Base-by-base conservation (phyloP, 2,797 vertebrate species). In the Hydrocynus forskahlii region DNA sequence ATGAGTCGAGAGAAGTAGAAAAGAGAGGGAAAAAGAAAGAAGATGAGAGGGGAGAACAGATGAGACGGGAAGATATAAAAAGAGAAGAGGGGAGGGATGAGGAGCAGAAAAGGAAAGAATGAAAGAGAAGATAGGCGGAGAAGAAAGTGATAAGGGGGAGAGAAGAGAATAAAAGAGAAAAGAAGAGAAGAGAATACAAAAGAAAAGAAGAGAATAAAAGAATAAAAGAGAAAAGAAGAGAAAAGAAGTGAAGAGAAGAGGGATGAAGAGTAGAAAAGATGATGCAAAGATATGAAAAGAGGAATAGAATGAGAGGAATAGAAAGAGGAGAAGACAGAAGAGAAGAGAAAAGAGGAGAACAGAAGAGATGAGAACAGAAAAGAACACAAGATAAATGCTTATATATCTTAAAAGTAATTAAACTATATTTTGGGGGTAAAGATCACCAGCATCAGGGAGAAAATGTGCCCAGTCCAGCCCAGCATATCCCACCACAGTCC, bases 231-330 rank as follows among this genome's bases (percentile, higher is more conserved):
- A 29, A 4, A 17, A 76, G 73, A 76, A 57, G 80, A 60, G 60
- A 84, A 69, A 84, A 62, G 17, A 75, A 23, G 19, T 40, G 52
- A 69, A 25, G 29, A 16, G 55, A 14, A 43, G n/a, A 68, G 38
- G 35, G 66, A 40, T 7, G 21, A 7, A 50, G 60, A 63, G 50
- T 19, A 29, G 43, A 76, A 60, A 60, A 21, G 60, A 23, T 52
- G 43, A 76, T 1, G 45, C 60, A 62, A 78, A 67, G 71, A 68
- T 23, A 69, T 19, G 25, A 48, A 21, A 29, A 91, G 90, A 92
- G 90, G 78, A 86, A 91, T 83, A 88, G 89, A 83, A 91, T 91
- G 73, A 94, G 59, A 54, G 60, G 45, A 48, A 48, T 29, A 29
- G 29, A 48, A 48, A 29, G 29, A 29, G 2, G 29, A 29, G 29